Percentiles rank a stretch among this genome's conserved stretches.
These are phyloP conservation scores for Steatornis caripensis DNA, from an alignment of 2,113 vertebrate species.

Conservation along the genomic window DNA sequence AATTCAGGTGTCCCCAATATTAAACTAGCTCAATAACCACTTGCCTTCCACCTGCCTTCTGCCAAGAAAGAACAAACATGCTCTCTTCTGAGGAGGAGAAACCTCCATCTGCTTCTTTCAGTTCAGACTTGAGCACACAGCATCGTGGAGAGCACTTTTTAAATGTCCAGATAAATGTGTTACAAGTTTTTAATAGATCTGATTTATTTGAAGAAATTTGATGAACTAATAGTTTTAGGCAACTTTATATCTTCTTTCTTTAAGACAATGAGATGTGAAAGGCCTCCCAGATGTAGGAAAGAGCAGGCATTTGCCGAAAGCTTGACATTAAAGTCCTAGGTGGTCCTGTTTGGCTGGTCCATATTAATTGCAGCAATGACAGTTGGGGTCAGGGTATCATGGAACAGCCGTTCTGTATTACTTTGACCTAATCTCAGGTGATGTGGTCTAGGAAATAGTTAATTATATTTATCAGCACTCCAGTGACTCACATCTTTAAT, in stretches of 20 bases:
- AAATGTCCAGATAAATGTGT: background rate
- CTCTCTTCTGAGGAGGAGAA: background rate
- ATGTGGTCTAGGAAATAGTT: slow-evolving; percentile 38
- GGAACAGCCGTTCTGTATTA: background rate
- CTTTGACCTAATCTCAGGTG: slow-evolving; percentile 34
- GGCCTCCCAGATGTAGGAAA: background rate
- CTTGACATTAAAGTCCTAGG: background rate
- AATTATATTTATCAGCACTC: slow-evolving; percentile 7
- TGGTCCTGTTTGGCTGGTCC: background rate
- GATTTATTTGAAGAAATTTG: background rate
- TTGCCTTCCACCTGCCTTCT: background rate
- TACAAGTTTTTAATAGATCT: background rate
- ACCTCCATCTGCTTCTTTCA: background rate
- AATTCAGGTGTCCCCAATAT: background rate
- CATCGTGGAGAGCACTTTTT: background rate
- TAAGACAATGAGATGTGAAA: background rate
- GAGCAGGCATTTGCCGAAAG: background rate
- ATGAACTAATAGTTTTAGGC: background rate
- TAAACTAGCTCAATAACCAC: background rate
- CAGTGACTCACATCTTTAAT: background rate
- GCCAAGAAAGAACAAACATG: background rate
- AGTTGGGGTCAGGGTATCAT: background rate
- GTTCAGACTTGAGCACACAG: background rate
- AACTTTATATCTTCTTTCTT: background rate
- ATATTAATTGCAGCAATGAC: slow-evolving; percentile 12